Evolutionary conservation across 2,888 invertebrate species (phyloP).

Genomic region (Argynnis bischoffii): DNA sequence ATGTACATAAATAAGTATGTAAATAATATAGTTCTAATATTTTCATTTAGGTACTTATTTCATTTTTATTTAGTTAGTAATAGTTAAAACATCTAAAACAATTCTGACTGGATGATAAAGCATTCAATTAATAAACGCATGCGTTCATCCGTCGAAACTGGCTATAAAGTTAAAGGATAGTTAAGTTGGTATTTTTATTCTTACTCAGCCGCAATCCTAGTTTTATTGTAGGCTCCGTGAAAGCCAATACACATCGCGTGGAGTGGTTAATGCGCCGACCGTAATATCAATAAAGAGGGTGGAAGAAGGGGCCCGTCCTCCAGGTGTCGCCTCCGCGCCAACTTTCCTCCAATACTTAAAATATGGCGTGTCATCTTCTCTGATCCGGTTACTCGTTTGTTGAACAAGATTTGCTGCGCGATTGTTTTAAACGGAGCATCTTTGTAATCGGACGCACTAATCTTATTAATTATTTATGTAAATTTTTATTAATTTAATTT

Average conservation of each 20-base stretch:
- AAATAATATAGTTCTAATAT: no score
- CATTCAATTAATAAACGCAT: constrained; percentile 11
- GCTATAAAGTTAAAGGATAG: constrained; percentile 14
- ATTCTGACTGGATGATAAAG: neutral
- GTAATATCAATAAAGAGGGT: constrained; percentile 73
- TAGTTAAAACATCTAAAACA: no score
- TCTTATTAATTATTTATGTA: neutral
- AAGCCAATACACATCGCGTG: constrained; percentile 66
- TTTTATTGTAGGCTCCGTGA: constrained; percentile 64
- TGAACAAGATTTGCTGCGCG: constrained; percentile 59
- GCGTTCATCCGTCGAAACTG: neutral
- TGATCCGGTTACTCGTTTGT: constrained; percentile 69
- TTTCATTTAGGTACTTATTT: no score
- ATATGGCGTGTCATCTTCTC: constrained; percentile 72
- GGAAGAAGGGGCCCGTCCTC: constrained; percentile 51
- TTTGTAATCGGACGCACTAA: constrained; percentile 20
- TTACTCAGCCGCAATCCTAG: constrained; percentile 44
- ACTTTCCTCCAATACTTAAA: constrained; percentile 72
- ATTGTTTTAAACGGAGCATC: constrained; percentile 47
- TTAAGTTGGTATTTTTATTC: constrained; percentile 28
- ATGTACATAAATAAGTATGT: no score
- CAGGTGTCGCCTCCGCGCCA: constrained; percentile 61
- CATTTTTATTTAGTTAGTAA: no score
- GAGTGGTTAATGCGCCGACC: constrained; percentile 71
- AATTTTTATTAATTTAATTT: neutral